phyloP scores from a whole-genome alignment of 2,888 invertebrate genomes.

The Drosophila limbata region DNA sequence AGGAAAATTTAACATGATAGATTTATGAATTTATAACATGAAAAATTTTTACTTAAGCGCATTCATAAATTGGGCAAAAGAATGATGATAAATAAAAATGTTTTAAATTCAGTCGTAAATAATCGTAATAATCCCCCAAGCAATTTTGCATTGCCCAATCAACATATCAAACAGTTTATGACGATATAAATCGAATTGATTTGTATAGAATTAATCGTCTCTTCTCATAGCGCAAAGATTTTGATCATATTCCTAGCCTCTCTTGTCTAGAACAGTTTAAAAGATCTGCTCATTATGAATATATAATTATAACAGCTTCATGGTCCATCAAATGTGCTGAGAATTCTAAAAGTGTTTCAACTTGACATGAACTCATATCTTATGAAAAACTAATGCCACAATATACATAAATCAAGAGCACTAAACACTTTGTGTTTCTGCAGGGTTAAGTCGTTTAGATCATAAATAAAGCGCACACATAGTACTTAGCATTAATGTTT shows the following conservation, averaged over 20 bases:
- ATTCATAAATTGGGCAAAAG: slow-evolving; percentile 35
- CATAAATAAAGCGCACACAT: slow-evolving; percentile 67
- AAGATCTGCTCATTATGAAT: background rate
- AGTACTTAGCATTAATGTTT: slow-evolving; percentile 60
- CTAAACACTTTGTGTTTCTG: slow-evolving; percentile 58
- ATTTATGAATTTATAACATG: slow-evolving; percentile 44
- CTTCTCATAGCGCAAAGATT: background rate
- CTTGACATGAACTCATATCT: slow-evolving; percentile 48
- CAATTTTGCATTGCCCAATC: slow-evolving; percentile 17
- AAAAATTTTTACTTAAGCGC: slow-evolving; percentile 30
- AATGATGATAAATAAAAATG: slow-evolving; percentile 22
- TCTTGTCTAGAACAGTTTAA: background rate
- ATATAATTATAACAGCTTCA: slow-evolving; percentile 10
- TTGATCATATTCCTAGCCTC: background rate
- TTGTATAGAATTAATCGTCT: slow-evolving; percentile 1
- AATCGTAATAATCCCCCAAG: slow-evolving; percentile 19
- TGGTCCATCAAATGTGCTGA: slow-evolving; percentile 24
- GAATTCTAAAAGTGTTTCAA: slow-evolving; percentile 38
- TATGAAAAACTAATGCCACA: slow-evolving; percentile 47
- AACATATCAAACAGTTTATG: slow-evolving; percentile 6
- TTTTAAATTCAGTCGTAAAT: slow-evolving; percentile 29
- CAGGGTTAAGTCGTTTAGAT: slow-evolving; percentile 49
- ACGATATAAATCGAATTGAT: slow-evolving; percentile 2
- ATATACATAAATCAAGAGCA: slow-evolving; percentile 64
- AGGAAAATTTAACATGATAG: slow-evolving; percentile 22